phyloP scores from a whole-genome alignment of 2,888 invertebrate species.

The Hedychridium roseum region DNA sequence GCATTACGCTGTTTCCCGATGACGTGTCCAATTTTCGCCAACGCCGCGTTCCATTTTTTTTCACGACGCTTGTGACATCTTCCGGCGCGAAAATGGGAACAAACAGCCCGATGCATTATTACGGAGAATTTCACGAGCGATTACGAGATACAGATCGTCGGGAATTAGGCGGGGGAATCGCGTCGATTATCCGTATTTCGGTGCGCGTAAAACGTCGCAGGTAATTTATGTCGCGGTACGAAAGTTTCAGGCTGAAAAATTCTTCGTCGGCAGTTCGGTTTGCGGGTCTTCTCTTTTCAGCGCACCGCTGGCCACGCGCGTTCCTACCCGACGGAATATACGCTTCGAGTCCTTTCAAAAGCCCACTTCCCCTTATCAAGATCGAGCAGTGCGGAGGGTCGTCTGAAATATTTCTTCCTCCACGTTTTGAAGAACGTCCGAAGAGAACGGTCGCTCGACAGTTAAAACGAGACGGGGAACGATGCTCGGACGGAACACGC shows the following conservation, averaged over 20 bases:
- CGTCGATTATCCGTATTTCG: not conserved
- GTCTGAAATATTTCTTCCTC: conserved; percentile 33
- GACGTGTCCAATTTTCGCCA: conserved; percentile 22
- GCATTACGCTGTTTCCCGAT: conserved; percentile 30
- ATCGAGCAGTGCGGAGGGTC: conserved; percentile 23
- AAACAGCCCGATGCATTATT: too few species aligned
- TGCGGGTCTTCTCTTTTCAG: too few species aligned
- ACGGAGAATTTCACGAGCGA: too few species aligned
- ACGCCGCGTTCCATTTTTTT: too few species aligned
- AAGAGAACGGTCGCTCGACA: conserved; percentile 13
- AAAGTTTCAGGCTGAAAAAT: too few species aligned
- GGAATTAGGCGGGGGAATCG: not conserved
- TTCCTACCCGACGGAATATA: conserved; percentile 29
- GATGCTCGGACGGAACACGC: not conserved
- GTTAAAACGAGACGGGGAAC: conserved; percentile 9
- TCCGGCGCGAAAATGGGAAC: too few species aligned
- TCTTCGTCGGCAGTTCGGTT: too few species aligned
- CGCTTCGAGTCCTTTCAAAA: conserved; percentile 45
- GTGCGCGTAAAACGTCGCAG: not conserved
- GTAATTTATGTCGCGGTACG: too few species aligned
- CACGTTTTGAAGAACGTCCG: too few species aligned
- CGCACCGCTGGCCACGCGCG: too few species aligned
- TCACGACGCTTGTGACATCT: too few species aligned
- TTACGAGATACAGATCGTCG: too few species aligned
- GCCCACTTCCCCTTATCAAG: conserved; percentile 46